Evolutionary conservation across 2,888 invertebrate species (phyloP).

Genomic region (Habrosyne pyritoides): DNA sequence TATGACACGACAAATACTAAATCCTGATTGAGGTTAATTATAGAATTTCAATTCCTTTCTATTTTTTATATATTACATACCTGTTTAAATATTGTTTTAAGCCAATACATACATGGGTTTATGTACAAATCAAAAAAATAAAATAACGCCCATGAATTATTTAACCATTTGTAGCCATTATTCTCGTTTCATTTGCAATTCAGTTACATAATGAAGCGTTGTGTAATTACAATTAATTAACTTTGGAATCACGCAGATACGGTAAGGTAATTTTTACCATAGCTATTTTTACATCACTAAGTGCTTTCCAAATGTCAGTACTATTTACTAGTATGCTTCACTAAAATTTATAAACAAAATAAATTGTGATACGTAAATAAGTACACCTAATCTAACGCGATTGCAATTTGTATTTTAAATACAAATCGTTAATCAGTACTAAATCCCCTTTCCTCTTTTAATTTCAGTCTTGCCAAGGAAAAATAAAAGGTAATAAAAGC

Average conservation of each 20-base stretch:
- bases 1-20: neutral
- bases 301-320: neutral
- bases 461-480: constrained; percentile 64
- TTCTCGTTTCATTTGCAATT: constrained; percentile 43
- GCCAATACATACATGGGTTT: no score
- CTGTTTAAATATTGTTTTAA: neutral
- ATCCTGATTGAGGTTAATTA: no score
- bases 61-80: neutral
- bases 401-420: neutral
- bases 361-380: neutral
- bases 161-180: constrained; percentile 35
- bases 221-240: constrained; percentile 54
- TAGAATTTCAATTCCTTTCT: no score
- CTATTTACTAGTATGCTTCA: constrained; percentile 13
- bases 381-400: neutral
- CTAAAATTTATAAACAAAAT: neutral
- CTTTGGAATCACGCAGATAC: constrained; percentile 39
- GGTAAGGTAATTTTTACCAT: constrained; percentile 26
- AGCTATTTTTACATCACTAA: neutral
- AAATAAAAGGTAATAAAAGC: constrained; percentile 71
- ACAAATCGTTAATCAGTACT: constrained; percentile 34
- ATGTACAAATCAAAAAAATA: constrained; percentile 3
- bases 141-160: constrained; percentile 28
- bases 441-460: constrained; percentile 50
- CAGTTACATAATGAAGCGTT: constrained; percentile 45